A percentile compares a stretch with the other conserved stretches of the same genome.
Evolutionary conservation across 2,797 vertebrate genomes (phyloP).

Genomic region (Rhinogobio ventralis): DNA sequence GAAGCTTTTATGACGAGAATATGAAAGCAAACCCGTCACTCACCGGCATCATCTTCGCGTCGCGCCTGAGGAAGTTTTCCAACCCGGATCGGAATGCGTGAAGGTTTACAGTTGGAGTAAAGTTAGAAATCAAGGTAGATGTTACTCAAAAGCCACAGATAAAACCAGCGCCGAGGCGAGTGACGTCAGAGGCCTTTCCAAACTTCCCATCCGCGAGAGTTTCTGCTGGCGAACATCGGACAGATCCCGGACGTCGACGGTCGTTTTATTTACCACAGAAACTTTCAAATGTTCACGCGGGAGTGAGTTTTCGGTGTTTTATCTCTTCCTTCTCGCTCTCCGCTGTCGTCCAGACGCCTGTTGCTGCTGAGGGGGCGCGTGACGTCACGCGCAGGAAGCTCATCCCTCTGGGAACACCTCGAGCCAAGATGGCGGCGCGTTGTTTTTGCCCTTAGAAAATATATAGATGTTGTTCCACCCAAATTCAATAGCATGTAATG

Average conservation of each 20-base stretch:
- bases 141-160: not conserved
- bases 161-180: not conserved
- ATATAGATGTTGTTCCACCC: not conserved
- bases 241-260: not conserved
- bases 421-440: not conserved
- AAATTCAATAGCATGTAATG: too few species aligned
- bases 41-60: conserved; percentile 42
- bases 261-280: not conserved
- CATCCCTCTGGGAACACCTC: not conserved
- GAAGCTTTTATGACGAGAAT: not conserved
- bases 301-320: not conserved
- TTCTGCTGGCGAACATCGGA: not conserved
- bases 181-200: conserved; percentile 43
- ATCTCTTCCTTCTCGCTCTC: not conserved
- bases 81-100: not conserved
- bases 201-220: conserved; percentile 37
- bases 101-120: not conserved
- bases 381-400: conserved; percentile 8
- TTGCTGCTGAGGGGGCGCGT: not conserved
- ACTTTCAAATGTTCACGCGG: not conserved
- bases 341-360: not conserved
- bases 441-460: not conserved
- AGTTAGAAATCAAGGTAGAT: not conserved
- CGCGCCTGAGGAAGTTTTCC: not conserved
- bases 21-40: not conserved